Percentiles rank a stretch among this genome's conserved stretches.
phyloP scores from a whole-genome alignment of 1,140 invertebrate species.

The Drosophila pseudoananassae region DNA sequence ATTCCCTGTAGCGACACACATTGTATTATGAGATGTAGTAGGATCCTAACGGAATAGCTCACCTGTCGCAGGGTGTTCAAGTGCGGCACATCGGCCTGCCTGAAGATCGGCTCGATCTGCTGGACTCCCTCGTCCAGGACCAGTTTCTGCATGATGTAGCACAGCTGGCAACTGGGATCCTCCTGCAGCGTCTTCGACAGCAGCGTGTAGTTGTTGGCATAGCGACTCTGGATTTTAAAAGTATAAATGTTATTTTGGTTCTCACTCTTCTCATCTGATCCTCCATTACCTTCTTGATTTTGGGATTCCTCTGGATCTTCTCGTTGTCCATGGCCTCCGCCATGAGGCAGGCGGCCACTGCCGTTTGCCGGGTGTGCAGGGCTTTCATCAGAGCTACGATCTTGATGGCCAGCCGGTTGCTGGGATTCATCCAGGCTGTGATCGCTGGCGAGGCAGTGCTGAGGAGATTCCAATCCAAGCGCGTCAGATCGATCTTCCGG shows the following conservation, averaged over 20 bases:
- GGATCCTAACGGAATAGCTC: constrained; percentile 10
- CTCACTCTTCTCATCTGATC: background rate
- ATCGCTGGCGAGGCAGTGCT: constrained; percentile 98
- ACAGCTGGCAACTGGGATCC: constrained; percentile 97
- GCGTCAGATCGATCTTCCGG: constrained; percentile 96
- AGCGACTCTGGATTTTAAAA: constrained; percentile 90
- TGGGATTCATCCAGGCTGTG: constrained; percentile 98
- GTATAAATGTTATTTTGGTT: background rate
- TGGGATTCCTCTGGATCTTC: constrained; percentile 80
- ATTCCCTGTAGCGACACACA: constrained; percentile 88
- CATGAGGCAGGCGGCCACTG: constrained; percentile 97
- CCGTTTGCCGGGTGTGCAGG: constrained; percentile 91
- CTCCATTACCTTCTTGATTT: constrained; percentile 75
- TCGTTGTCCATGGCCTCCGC: constrained; percentile 93
- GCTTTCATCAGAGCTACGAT: constrained; percentile 91
- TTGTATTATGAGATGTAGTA: constrained; percentile 19
- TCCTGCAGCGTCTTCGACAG: constrained; percentile 96
- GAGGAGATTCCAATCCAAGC: constrained; percentile 97
- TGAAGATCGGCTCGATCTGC: constrained; percentile 93
- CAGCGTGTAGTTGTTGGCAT: constrained; percentile 92
- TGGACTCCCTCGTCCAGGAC: constrained; percentile 90
- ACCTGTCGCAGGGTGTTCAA: constrained; percentile 94
- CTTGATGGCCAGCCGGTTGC: constrained; percentile 93
- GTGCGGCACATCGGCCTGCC: constrained; percentile 92
- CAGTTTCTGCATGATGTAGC: constrained; percentile 94